Base-by-base conservation (phyloP, 2,797 vertebrate genomes). In the Alectoris magna region DNA sequence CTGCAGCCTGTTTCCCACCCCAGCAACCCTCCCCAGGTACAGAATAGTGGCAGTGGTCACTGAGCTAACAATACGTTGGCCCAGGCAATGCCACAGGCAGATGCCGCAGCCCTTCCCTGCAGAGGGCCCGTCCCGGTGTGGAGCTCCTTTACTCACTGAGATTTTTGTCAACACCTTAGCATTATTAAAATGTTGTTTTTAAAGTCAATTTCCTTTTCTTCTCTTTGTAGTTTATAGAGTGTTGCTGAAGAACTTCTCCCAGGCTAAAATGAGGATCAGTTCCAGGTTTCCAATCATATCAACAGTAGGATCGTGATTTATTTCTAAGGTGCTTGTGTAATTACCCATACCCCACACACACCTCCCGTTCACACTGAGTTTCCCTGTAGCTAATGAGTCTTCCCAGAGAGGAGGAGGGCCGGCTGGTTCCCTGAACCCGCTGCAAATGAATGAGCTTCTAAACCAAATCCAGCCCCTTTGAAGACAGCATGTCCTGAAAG, bases 181-280 rank as follows among this genome's bases (percentile, higher is more conserved):
- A 74, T 87, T 89, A 95, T 94, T 95, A 93, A 91, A 95, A 85
- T 80, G 82, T 69, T 75, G 46, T 5, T 93, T 94, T 95, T 81
- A 93, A 94, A 91, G 84, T 81, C 51, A 64, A 89, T 94, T 96
- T 96, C 88, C 81, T 92, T 95, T 93, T 84, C 83, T 91, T 90
- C 74, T 82, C 90, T 94, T 96, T 95, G 90, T 95, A 89, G 88
- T 94, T 95, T 95, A 88, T 88, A 9, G 74, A 89, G 94, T 93
- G 90, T 91, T 74, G 69, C 73, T 95, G 87, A 95, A 93, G 84
- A 94, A 77, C 67, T 70, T 95, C 72, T 94, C 84, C 56, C 76
- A 89, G 82, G 79, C 63, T 82, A 67, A 72, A 94, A 87, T 58
- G 87, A 91, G 46, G 88, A 94, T 93, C 82, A 48, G 14, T 77